Conservation (phyloP, 1,140 invertebrate species). For the Cardiocondyla obscurior region DNA sequence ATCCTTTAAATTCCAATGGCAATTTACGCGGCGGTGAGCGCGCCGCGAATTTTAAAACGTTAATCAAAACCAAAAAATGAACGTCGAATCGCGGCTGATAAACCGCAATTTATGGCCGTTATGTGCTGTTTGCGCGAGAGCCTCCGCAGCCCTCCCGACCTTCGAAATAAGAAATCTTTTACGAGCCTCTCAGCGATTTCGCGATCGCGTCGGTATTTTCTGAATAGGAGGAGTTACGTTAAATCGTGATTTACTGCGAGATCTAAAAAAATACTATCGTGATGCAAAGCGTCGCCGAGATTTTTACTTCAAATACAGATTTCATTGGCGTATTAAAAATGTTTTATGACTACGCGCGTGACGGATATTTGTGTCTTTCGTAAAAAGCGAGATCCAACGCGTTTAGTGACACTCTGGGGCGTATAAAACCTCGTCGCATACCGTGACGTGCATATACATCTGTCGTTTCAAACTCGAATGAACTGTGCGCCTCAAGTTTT, state of each 20-base stretch:
- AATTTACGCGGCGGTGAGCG: constrained; percentile 13
- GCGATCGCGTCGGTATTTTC: background rate
- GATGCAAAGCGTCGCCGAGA: background rate
- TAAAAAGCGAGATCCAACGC: background rate
- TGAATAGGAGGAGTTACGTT: background rate
- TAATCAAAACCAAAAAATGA: constrained; percentile 25
- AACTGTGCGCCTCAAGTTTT: background rate
- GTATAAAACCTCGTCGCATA: background rate
- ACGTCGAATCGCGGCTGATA: constrained; percentile 15
- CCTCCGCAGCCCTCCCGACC: background rate
- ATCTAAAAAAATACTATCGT: constrained; percentile 9
- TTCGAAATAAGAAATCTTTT: constrained; percentile 21
- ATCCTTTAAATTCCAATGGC: constrained; percentile 5
- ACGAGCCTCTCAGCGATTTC: background rate
- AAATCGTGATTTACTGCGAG: constrained; percentile 47
- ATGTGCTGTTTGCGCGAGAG: background rate
- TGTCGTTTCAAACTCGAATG: background rate
- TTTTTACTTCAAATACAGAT: constrained; percentile 20
- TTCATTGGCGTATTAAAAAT: constrained; percentile 37
- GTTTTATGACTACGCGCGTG: constrained; percentile 10
- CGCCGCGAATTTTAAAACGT: constrained; percentile 38
- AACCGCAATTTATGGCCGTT: constrained; percentile 41
- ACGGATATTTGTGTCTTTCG: background rate
- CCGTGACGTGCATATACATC: background rate
- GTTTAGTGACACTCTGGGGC: background rate